Evolutionary conservation across 2,888 invertebrate genomes (phyloP).

Genomic region (Lysandra coridon): DNA sequence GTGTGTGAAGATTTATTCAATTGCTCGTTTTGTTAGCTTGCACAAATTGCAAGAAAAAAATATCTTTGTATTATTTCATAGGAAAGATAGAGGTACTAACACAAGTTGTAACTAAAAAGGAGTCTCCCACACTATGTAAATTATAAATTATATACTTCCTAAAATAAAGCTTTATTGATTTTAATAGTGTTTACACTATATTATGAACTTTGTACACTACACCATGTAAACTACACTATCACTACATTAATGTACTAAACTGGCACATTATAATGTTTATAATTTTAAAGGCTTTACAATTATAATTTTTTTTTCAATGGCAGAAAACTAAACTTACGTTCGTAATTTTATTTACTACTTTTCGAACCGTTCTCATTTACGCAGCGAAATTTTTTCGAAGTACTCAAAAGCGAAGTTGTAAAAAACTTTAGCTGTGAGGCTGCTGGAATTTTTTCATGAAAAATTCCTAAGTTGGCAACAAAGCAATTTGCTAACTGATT

Average conservation of each 20-base stretch:
- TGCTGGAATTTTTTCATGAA: not conserved
- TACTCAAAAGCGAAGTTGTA: not conserved
- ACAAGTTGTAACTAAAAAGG: not conserved
- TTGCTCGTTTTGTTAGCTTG: not conserved
- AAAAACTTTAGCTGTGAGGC: constrained; percentile 1
- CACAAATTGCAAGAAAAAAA: not conserved
- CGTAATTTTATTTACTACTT: not conserved
- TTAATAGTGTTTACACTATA: no score
- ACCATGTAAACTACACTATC: no score
- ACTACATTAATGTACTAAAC: no score
- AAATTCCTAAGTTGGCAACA: constrained; percentile 26
- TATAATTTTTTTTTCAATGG: not conserved
- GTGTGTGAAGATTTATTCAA: constrained; percentile 4
- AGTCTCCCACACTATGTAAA: no score
- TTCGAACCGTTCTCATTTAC: not conserved
- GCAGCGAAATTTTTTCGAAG: not conserved
- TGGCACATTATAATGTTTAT: not conserved
- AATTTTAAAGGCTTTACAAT: not conserved
- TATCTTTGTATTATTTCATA: not conserved
- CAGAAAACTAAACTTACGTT: not conserved
- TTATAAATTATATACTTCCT: no score
- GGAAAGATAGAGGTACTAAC: not conserved
- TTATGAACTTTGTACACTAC: no score
- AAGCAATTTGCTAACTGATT: constrained; percentile 30
- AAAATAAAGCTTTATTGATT: no score